Base-by-base conservation (phyloP, 2,888 invertebrate species). In the Leptopterna dolabrata region DNA sequence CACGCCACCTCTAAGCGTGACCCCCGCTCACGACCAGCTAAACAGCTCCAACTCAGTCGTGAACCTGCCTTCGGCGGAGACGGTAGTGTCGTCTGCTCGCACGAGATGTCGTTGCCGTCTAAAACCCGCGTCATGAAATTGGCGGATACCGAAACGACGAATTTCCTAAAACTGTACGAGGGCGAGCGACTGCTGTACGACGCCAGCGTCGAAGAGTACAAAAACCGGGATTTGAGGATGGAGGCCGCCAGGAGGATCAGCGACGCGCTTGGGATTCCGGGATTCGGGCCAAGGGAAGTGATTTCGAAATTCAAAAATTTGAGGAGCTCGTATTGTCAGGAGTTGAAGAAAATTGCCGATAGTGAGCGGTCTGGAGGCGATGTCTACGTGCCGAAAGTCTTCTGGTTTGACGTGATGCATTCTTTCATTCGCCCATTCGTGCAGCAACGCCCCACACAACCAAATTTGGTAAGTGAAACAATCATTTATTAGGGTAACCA, bases 231-330 rank as follows among this genome's bases (percentile, higher is more conserved):
- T 0, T 80, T 81, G 63, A 63, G 88, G 30, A 11, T 80, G 55
- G 86, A 71, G 0, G 87, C 84, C 13, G 87, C 87, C 1, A 51
- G 27, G 6, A 71, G 87, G 19, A 87, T 87, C 51, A 82, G 86
- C 86, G 45, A 87, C 76, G 73, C 47, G 14, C 73, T 89, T 82
- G 47, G 73, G 36, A 87, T 88, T 36, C 63, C 78, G 30, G 87
- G 81, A 83, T 87, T 88, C 73, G 88, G 87, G 80, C 88, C 88
- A 19, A 87, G 88, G 88, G 86, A 88, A 85, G 89, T 89, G n/a
- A 76, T 89, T 11, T 13, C 19, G n/a, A 89, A 88, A 86, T 88
- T 89, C n/a, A 88, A 89, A 76, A 89, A 88, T 80, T 76, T 89
- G 73, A 87, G 88, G 71, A 88, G 88, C 41, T 89, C 88, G 51